Evolutionary conservation across 2,113 vertebrate genomes (phyloP).

Genomic region (Gavialis gangeticus): DNA sequence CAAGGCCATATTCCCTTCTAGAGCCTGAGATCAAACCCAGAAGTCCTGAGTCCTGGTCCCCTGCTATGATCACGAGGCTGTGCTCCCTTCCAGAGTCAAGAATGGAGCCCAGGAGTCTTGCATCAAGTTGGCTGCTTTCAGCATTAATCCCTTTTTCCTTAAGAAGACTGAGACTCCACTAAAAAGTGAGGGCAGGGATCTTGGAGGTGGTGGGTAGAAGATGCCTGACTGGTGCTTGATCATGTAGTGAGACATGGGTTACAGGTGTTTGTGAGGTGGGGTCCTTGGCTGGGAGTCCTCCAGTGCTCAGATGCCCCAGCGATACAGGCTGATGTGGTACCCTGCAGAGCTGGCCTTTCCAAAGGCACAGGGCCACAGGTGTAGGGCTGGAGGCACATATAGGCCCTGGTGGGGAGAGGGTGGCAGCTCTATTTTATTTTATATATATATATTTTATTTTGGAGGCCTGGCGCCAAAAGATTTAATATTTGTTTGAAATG

Average conservation of each 20-base stretch:
- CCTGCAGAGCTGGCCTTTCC: rapidly evolving
- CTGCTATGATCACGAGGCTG: not conserved
- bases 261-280: not conserved
- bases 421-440: slow-evolving; percentile 27
- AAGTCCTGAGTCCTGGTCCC: not conserved
- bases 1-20: not conserved
- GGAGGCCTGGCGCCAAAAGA: slow-evolving; percentile 70
- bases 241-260: not conserved
- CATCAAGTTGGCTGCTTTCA: not conserved
- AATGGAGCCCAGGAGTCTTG: not conserved
- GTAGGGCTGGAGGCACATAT: not conserved
- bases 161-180: not conserved
- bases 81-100: not conserved
- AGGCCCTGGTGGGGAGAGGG: not conserved
- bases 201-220: not conserved
- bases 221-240: not conserved
- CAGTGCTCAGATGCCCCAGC: rapidly evolving
- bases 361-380: not conserved
- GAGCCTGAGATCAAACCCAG: rapidly evolving
- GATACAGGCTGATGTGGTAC: not conserved
- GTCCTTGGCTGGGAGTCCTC: not conserved
- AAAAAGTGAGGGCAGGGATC: not conserved
- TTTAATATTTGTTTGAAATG: slow-evolving; percentile 80
- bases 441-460: slow-evolving; percentile 49
- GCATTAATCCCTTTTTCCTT: not conserved